Evolutionary conservation across 2,113 vertebrate species (phyloP).

Genomic region (Varanus salvator): DNA sequence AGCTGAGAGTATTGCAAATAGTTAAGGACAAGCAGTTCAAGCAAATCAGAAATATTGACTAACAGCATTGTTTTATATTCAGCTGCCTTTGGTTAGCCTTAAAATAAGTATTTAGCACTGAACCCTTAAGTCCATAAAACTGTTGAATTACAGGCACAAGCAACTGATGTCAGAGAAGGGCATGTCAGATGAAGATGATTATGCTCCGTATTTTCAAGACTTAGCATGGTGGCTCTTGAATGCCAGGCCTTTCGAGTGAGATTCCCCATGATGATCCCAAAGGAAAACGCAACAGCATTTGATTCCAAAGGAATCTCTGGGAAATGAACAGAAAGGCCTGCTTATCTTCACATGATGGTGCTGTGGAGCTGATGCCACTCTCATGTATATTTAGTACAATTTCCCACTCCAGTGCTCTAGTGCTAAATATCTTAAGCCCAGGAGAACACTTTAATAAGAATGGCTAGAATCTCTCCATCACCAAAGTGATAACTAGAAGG

Average conservation of each 20-base stretch:
- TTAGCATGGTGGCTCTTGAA: not conserved
- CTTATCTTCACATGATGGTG: constrained; percentile 20
- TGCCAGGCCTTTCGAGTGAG: not conserved
- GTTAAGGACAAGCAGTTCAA: not conserved
- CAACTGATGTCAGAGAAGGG: not conserved
- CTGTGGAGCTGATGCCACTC: constrained; percentile 20
- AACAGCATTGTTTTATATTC: constrained; percentile 10
- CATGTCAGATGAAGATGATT: constrained; percentile 24
- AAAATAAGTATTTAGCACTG: not conserved
- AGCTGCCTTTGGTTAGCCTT: constrained; percentile 17
- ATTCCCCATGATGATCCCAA: not conserved
- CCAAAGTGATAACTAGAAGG: constrained; percentile 61
- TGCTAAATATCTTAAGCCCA: constrained; percentile 38
- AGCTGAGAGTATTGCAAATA: not conserved
- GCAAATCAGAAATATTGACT: not conserved
- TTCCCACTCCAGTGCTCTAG: constrained; percentile 28
- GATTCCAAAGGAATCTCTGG: constrained; percentile 17
- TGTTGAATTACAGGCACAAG: rapidly evolving
- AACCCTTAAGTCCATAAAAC: not conserved
- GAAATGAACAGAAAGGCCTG: constrained; percentile 4
- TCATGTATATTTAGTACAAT: constrained; percentile 20
- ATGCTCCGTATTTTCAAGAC: constrained; percentile 15
- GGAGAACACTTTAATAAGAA: constrained; percentile 47
- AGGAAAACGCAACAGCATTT: not conserved
- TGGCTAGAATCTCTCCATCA: constrained; percentile 17